Conservation (phyloP, 1,140 invertebrate species). For the Carposina sasakii region DNA sequence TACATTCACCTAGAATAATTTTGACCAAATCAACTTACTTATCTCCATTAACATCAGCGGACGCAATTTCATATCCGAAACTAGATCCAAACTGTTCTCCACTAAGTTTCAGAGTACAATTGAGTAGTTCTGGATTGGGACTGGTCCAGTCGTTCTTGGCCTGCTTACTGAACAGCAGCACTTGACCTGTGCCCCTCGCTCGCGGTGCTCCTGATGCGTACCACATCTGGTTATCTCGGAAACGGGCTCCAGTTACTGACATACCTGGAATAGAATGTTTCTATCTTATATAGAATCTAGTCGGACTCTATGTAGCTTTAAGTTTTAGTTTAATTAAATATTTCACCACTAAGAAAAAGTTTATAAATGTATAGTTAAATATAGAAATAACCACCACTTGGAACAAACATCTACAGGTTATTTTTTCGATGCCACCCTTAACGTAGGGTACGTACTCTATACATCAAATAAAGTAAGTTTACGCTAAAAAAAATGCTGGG, state of each 20-base stretch:
- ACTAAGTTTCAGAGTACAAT: constrained; percentile 77
- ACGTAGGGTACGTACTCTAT: too few species aligned
- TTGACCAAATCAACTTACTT: constrained; percentile 71
- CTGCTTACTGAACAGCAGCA: constrained; percentile 84
- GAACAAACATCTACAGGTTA: too few species aligned
- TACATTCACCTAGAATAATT: background rate
- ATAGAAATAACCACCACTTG: too few species aligned
- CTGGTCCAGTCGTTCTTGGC: constrained; percentile 63
- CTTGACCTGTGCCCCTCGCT: constrained; percentile 88
- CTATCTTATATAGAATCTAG: too few species aligned
- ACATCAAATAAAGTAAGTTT: too few species aligned
- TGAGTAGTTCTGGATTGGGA: constrained; percentile 73
- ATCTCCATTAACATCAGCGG: constrained; percentile 91
- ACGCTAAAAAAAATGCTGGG: too few species aligned
- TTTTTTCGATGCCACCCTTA: too few species aligned
- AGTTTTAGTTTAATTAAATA: too few species aligned
- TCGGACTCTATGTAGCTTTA: too few species aligned
- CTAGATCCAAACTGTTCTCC: constrained; percentile 92
- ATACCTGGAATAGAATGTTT: constrained; percentile 86
- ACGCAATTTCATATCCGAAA: constrained; percentile 90
- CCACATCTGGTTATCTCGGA: constrained; percentile 77
- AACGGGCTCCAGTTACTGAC: constrained; percentile 88
- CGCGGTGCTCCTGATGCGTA: constrained; percentile 91
- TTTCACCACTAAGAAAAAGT: too few species aligned
- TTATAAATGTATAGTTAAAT: too few species aligned